These are phyloP conservation scores for Azorinus chamasolen DNA, from an alignment of 2,888 invertebrate genomes.

Conservation along the genomic window DNA sequence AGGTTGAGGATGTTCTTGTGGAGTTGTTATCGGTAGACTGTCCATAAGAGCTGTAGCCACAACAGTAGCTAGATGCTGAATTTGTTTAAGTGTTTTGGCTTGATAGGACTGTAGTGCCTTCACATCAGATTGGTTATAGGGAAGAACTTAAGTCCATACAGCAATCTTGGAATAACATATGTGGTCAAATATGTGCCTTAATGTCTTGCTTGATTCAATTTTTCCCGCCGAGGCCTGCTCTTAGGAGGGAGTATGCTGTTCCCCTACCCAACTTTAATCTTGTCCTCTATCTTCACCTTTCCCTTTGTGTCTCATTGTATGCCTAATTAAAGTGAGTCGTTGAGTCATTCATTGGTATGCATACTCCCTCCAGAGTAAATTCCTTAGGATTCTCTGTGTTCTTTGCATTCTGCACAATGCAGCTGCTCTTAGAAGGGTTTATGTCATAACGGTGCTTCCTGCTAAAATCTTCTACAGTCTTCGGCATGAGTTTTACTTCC, in stretches of 20 bases:
- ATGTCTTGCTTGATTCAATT: neutral
- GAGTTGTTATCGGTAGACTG: neutral
- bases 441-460: conserved; percentile 1
- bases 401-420: neutral
- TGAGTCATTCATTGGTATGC: neutral
- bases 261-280: conserved; percentile 1
- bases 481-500: neutral
- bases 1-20: conserved; percentile 10
- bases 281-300: conserved; percentile 9
- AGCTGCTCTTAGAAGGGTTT: conserved; percentile 9
- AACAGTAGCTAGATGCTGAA: conserved; percentile 2
- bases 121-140: no score
- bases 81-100: conserved; percentile 3
- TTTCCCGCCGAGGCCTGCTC: conserved; percentile 12
- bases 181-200: conserved; percentile 10
- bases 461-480: neutral
- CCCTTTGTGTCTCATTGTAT: neutral
- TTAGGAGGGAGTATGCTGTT: conserved; percentile 16
- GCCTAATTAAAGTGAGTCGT: conserved; percentile 3
- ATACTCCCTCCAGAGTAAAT: neutral
- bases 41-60: neutral
- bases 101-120: conserved; percentile 1
- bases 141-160: no score
- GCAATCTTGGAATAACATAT: no score
- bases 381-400: no score